Conservation (phyloP, 2,113 vertebrate species). For the Piaya cayana region DNA sequence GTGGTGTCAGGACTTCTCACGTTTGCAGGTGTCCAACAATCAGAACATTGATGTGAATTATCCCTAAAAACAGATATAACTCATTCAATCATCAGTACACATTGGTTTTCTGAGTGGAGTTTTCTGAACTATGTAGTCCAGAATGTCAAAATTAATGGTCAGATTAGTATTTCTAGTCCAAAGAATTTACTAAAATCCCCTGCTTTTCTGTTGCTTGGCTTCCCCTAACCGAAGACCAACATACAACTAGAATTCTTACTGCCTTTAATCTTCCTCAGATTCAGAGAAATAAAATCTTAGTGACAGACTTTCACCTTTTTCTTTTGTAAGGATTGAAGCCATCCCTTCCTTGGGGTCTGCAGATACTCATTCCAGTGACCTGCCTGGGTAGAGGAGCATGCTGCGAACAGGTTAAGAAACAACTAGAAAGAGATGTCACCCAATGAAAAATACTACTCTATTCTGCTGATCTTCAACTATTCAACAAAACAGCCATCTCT, state of each 20-base stretch:
- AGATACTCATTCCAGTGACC: not conserved
- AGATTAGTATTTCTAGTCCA: not conserved
- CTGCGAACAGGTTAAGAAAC: not conserved
- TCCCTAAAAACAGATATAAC: not conserved
- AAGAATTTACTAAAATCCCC: not conserved
- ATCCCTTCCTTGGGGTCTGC: not conserved
- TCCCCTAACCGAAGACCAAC: not conserved
- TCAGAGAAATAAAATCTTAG: not conserved
- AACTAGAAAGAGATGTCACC: not conserved
- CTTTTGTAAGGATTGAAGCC: not conserved
- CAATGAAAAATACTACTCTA: not conserved
- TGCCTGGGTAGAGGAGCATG: not conserved
- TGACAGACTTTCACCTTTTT: not conserved
- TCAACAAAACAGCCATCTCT: not conserved
- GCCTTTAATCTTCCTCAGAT: not conserved
- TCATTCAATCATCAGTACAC: not conserved
- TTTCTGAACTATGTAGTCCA: not conserved
- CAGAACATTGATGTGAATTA: not conserved
- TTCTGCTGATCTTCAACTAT: not conserved
- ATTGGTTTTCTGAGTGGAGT: not conserved
- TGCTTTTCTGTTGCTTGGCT: not conserved
- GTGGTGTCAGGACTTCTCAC: too few species aligned
- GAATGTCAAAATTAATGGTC: not conserved
- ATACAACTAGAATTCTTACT: not conserved
- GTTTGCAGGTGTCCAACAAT: not conserved